phyloP scores from a whole-genome alignment of 2,113 vertebrate genomes.

The Mastomys natalensis region DNA sequence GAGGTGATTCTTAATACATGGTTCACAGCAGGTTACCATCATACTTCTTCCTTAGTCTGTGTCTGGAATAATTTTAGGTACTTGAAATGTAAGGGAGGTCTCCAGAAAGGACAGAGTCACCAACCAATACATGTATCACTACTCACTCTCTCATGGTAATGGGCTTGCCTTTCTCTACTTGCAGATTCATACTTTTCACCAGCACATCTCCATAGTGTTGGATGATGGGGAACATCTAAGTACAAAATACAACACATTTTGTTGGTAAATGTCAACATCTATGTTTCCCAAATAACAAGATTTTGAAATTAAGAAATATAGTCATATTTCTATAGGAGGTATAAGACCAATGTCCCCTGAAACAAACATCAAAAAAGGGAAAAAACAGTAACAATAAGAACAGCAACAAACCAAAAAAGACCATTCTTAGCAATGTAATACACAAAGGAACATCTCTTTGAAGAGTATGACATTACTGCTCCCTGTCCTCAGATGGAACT shows the following conservation, averaged over 20 bases:
- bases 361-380: neutral
- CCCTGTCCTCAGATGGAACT: neutral
- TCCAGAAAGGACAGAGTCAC: neutral
- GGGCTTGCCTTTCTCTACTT: constrained; percentile 81
- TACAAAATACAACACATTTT: neutral
- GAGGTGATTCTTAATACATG: rapidly evolving
- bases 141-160: constrained; percentile 88
- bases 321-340: neutral
- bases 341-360: no score
- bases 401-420: no score
- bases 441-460: neutral
- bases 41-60: neutral
- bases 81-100: rapidly evolving
- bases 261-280: neutral
- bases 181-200: constrained; percentile 85
- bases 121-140: rapidly evolving
- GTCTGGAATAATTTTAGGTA: neutral
- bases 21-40: rapidly evolving
- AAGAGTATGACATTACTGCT: neutral
- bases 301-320: neutral
- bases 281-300: neutral
- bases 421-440: neutral
- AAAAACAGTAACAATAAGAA: no score
- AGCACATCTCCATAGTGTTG: neutral
- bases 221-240: neutral